Percentiles rank a stretch among this genome's conserved stretches.
These are phyloP conservation scores for Choloepus hoffmanni DNA, from an alignment of 2,113 vertebrate species.

Conservation along the genomic window DNA sequence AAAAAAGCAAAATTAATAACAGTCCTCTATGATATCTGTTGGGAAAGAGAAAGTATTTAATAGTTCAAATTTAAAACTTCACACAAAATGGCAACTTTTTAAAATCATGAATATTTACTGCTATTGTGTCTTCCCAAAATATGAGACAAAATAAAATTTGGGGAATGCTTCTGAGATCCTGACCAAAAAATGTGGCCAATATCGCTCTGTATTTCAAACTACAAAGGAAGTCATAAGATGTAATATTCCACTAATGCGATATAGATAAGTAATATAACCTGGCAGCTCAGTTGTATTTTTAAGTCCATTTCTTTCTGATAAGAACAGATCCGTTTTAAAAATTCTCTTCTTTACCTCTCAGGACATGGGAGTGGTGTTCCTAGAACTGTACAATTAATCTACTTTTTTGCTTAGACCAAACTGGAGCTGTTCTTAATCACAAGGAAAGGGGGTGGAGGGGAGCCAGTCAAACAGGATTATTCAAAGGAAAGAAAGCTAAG, in stretches of 20 bases:
- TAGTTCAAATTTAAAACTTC: slow-evolving; percentile 39
- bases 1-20: neutral
- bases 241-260: neutral
- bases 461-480: slow-evolving; percentile 65
- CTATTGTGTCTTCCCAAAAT: neutral
- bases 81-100: slow-evolving; percentile 12
- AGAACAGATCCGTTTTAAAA: slow-evolving; percentile 9
- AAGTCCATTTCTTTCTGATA: neutral
- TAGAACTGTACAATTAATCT: slow-evolving; percentile 65
- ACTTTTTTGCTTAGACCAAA: slow-evolving; percentile 56
- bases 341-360: neutral
- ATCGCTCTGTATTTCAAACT: neutral
- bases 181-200: neutral
- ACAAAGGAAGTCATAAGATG: neutral
- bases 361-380: slow-evolving; percentile 19
- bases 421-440: slow-evolving; percentile 60
- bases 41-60: neutral
- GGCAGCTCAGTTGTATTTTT: neutral
- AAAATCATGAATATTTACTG: neutral
- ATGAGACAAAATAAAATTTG: slow-evolving; percentile 44
- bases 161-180: slow-evolving; percentile 14
- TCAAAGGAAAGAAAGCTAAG: slow-evolving; percentile 63
- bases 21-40: neutral
- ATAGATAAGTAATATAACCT: neutral
- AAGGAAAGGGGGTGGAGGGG: neutral